Percentiles rank a stretch among this genome's conserved stretches.
These are phyloP conservation scores for Cyprinus carpio DNA, from an alignment of 2,113 vertebrate genomes.

Conservation along the genomic window DNA sequence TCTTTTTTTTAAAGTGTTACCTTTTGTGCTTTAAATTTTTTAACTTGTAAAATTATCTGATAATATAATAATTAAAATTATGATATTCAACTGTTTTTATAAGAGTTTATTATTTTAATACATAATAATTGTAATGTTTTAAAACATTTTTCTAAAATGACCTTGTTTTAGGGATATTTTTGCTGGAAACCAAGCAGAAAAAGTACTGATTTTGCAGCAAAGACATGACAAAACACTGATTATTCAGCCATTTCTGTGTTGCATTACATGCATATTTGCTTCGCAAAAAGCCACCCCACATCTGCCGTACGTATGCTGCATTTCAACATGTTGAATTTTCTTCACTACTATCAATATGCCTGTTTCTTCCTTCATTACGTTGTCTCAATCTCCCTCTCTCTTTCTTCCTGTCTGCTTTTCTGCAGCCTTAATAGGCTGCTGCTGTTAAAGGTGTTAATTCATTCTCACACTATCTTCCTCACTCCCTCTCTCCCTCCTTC, in stretches of 20 bases:
- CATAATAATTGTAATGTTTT: background rate
- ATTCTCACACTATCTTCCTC: conserved; percentile 46
- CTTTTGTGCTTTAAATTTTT: background rate
- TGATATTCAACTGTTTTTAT: background rate
- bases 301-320: background rate
- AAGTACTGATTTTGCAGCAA: background rate
- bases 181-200: background rate
- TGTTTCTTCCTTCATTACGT: conserved; percentile 9
- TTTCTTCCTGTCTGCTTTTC: conserved; percentile 36
- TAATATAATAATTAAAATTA: background rate
- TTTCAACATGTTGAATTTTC: conserved; percentile 14
- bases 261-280: conserved; percentile 16
- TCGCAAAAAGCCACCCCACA: conserved; percentile 1
- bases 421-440: conserved; percentile 49
- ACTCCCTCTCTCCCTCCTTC: background rate
- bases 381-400: conserved; percentile 28
- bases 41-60: background rate
- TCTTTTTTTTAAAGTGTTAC: background rate
- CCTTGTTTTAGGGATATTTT: background rate
- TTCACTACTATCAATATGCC: background rate
- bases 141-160: background rate
- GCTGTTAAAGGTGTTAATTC: conserved; percentile 55
- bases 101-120: background rate
- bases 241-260: conserved; percentile 28
- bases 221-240: background rate